Base-by-base conservation (phyloP, 2,113 vertebrate genomes). In the Drymodes brunneopygia region DNA sequence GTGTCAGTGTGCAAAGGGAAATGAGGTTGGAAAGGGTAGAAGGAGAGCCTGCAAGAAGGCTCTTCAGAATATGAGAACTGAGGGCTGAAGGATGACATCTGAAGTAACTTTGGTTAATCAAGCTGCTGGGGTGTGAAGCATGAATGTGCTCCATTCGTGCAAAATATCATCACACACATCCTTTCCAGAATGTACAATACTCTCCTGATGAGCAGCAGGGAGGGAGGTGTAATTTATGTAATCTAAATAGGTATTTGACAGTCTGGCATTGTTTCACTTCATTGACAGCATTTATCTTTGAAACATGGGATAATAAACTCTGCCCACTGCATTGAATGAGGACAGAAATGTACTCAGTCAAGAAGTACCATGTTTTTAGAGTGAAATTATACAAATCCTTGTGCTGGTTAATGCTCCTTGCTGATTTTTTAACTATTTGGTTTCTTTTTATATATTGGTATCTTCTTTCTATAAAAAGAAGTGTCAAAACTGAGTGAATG, bases 11-110 rank as follows among this genome's bases (percentile, higher is more conserved):
- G 47, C 57, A 71, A 66, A 87, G 51, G 87, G 84, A 56, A 81
- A n/a, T 7, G 79, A 94, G 87, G 61, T 72, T n/a, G 61, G 40
- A 51, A 81, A 75, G 64, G 50, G 88, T 33, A 69, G 53, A 62
- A 87, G 47, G 48, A 65, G 57, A 72, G 23, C 25, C 47, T 91
- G 40, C 25, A 62, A 42, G 54, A 57, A 85, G n/a, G 16, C 35
- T 42, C 10, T 70, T 62, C 25, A 29, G 62, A 50, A 53, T 36
- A 15, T 0, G 1, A 48, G 86, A 92, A 8, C 29, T 47, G 35
- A n/a, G 60, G 20, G 33, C 19, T 91, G 66, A 38, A 53, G 74
- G 67, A 51, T 65, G 47, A 14, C 28, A 24, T 44, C 22, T 51
- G 33, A 35, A 78, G 7, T 8, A 22, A 29, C 29, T n/a, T 31